A percentile compares a stretch with the other conserved stretches of the same genome.
Evolutionary conservation across 2,113 vertebrate genomes (phyloP).

Genomic region (Laticauda laticaudata): DNA sequence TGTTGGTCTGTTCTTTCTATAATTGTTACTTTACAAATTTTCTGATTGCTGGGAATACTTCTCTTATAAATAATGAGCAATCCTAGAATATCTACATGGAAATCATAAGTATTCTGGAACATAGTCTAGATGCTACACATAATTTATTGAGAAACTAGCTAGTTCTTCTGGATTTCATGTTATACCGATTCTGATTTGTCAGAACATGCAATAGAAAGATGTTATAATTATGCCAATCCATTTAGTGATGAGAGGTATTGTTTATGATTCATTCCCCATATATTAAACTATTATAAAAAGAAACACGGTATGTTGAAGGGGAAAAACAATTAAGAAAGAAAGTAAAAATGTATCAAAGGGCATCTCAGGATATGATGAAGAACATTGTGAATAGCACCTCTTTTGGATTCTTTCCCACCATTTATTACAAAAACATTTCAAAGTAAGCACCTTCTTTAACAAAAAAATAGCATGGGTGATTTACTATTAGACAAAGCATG

Average conservation of each 20-base stretch:
- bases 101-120: not conserved
- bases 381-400: not conserved
- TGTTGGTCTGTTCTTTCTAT: not conserved
- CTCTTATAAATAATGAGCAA: not conserved
- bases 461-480: not conserved
- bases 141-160: not conserved
- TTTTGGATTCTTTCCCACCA: not conserved
- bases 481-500: not conserved
- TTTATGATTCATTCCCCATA: not conserved
- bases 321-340: not conserved
- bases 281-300: not conserved
- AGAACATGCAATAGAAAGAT: not conserved
- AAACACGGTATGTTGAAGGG: not conserved
- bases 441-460: not conserved
- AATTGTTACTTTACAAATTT: not conserved
- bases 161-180: not conserved
- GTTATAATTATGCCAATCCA: not conserved
- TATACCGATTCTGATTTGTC: not conserved
- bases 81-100: not conserved
- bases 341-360: not conserved
- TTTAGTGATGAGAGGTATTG: not conserved
- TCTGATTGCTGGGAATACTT: not conserved
- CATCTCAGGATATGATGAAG: not conserved
- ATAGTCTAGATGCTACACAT: not conserved
- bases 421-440: not conserved